Evolutionary conservation across 2,888 invertebrate genomes (phyloP), one percentile per base, ranked within the genome.

Genomic region (Perizoma affinitatum): DNA sequence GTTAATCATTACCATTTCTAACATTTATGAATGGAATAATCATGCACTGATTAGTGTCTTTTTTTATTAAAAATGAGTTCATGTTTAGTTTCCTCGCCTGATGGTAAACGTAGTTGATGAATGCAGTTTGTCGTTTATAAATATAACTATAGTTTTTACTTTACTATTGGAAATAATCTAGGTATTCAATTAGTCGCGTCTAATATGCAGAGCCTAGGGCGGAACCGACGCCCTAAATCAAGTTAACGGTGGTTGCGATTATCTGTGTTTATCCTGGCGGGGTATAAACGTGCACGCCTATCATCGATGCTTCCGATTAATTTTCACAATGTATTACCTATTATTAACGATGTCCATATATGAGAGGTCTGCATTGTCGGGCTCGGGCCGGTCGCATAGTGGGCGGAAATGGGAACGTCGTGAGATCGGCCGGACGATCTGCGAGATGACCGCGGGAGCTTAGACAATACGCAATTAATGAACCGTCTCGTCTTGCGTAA

Each of bases 381-480:
- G 54, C 51, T 47, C 7, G 51, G 52, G 60, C 52, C 56, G 68
- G 68, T 72, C 71, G 68, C 65, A 58, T 66, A 70, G 66, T 70
- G 69, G 69, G 73, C 77, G 80, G 81, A 80, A 84, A 80, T 80
- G 75, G 71, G 76, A 73, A 72, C 77, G 77, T 78, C 79, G 82
- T 79, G 79, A 80, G 84, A 83, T 83, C 73, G 72, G 66, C 65
- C 64, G 65, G 70, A 69, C 73, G 76, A 85, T 84, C 86, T 81
- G 82, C 80, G 76, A 84, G 81, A 79, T 76, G 78, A 71, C 72
- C 70, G 71, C 70, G 65, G 73, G 72, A 72, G 76, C 80, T 80
- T 75, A 80, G 80, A 87, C 86, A 87, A 88, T 87, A 83, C 80
- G 75, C 82, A 85, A 88, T 88, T 88, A 89, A 89, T 85, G 85